Evolutionary conservation across 2,113 vertebrate genomes (phyloP).

Genomic region (Scytalopus superciliaris): DNA sequence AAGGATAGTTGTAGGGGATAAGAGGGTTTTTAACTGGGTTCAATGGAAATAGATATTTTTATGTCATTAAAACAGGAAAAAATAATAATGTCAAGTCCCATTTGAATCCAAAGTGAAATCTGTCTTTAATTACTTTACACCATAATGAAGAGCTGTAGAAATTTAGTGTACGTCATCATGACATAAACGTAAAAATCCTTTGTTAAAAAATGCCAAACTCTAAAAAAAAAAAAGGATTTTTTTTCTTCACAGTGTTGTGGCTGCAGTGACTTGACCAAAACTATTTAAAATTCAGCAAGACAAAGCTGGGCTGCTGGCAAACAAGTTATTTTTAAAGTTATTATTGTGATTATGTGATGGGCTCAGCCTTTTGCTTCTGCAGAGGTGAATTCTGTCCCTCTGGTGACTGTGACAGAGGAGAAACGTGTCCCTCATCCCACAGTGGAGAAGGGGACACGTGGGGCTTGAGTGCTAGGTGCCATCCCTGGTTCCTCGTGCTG

Average conservation of each 20-base stretch:
- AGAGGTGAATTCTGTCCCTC: neutral
- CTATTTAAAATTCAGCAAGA: neutral
- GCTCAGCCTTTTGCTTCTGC: neutral
- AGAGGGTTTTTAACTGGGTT: neutral
- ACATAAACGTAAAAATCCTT: neutral
- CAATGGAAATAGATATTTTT: neutral
- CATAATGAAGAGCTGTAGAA: neutral
- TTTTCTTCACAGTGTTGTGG: neutral
- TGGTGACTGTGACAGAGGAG: neutral
- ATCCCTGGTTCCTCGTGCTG: neutral
- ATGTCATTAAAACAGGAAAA: neutral
- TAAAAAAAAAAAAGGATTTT: neutral
- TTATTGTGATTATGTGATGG: neutral
- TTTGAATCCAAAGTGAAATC: neutral
- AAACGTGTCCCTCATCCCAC: fast-evolving
- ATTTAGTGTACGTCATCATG: neutral
- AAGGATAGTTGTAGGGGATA: neutral
- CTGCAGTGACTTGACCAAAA: neutral
- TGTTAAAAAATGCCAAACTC: neutral
- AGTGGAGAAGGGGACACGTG: fast-evolving
- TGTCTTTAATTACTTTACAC: neutral
- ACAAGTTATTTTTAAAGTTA: neutral
- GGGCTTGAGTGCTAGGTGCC: neutral
- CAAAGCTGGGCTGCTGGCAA: neutral
- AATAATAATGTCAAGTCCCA: neutral